Base-by-base conservation (phyloP, 2,113 vertebrate species). In the Ptilorrhoa leucosticta region DNA sequence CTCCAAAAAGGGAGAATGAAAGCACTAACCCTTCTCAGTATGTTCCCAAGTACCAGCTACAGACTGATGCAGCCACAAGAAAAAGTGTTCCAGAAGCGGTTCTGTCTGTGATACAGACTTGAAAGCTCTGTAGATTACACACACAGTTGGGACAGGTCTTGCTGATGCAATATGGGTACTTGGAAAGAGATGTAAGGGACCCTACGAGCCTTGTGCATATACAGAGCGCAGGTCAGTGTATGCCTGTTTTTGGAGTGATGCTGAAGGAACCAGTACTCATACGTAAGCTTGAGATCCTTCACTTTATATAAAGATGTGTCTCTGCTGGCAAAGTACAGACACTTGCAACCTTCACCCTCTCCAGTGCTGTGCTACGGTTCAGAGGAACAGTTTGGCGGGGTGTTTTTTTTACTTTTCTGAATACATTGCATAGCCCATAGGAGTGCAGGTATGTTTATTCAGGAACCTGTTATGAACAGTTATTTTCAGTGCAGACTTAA, bases 171-270 rank as follows among this genome's bases (percentile, higher is more conserved):
- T n/a, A 33, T 8, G 28, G 19, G 23, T 31, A 40, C 22, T 57
- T 70, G 28, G 35, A 82, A 40, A 60, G 15, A 81, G 51, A 28
- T 10, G 2, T 11, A 56, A 65, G 20, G 50, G 30, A 58, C 20
- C 13, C 42, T 22, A 11, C 0, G 0, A 78, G 73, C 28, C 28
- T 57, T 5, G 2, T 35, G 45, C 11, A 24, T 4, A 5, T 8
- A 8, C 1, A 40, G 44, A 71, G 8, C 18, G 10, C 33, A 68
- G 63, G 42, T 6, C 19, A 77, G 26, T 2, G 16, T 28, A 26
- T 16, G 22, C 23, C 35, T 68, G 44, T 1, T 78, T 69, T 33
- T 70, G 56, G 48, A 66, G 19, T 28, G 31, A 54, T 64, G n/a
- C 40, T 64, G 27, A 23, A 80, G 45, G 40, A 83, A 42, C 27